These are phyloP conservation scores for Sebastes dallii DNA, from an alignment of 2,797 vertebrate genomes.

Conservation along the genomic window DNA sequence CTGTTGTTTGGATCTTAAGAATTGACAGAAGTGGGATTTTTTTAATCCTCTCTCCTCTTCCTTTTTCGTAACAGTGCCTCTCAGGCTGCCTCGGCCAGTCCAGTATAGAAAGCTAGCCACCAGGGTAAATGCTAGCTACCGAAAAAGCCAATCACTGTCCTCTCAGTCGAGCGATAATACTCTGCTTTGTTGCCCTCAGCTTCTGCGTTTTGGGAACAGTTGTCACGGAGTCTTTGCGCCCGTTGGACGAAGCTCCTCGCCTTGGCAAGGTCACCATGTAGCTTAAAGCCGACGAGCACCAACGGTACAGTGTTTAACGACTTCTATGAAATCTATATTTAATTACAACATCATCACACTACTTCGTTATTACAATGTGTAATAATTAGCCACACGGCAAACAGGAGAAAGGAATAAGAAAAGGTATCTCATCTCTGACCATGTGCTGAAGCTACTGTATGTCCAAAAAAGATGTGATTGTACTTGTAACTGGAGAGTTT, in stretches of 20 bases:
- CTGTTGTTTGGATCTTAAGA: constrained; percentile 18
- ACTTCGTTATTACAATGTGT: background rate
- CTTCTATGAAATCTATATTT: background rate
- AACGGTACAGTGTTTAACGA: constrained; percentile 9
- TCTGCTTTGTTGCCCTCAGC: constrained; percentile 34
- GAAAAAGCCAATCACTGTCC: constrained; percentile 52
- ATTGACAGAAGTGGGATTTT: constrained; percentile 7
- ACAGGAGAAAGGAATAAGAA: constrained; percentile 6
- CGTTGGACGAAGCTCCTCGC: background rate
- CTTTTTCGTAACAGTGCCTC: constrained; percentile 69
- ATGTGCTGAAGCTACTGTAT: constrained; percentile 73
- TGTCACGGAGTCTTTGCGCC: background rate
- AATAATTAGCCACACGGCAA: background rate
- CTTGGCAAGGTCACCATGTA: constrained; percentile 45
- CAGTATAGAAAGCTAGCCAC: constrained; percentile 53
- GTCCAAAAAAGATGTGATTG: constrained; percentile 54
- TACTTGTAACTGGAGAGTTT: constrained; percentile 22
- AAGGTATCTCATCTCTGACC: constrained; percentile 38
- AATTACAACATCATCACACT: background rate
- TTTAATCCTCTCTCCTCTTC: background rate
- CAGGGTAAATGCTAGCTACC: constrained; percentile 48
- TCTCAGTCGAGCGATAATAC: constrained; percentile 17
- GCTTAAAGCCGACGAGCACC: constrained; percentile 38
- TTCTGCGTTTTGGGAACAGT: background rate
- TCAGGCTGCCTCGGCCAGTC: constrained; percentile 66